Conservation (phyloP, 2,888 invertebrate species). For the Ferdinandea cuprea region DNA sequence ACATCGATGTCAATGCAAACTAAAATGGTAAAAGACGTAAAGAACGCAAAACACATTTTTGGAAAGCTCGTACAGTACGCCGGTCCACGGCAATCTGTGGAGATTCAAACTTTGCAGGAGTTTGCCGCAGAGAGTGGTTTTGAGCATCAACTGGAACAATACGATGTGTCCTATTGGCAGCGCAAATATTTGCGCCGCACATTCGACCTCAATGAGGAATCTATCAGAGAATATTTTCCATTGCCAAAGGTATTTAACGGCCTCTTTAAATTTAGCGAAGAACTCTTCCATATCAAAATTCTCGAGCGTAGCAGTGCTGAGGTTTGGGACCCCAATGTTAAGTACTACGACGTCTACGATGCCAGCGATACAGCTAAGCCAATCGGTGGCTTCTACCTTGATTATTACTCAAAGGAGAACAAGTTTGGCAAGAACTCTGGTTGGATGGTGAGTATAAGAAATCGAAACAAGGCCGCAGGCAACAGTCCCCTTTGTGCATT, state of each 20-base stretch:
- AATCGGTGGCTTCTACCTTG: slow-evolving; percentile 93
- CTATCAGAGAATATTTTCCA: slow-evolving; percentile 92
- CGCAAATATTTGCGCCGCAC: slow-evolving; percentile 88
- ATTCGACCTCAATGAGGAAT: slow-evolving; percentile 88
- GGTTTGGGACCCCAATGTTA: slow-evolving; percentile 94
- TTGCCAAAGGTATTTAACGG: slow-evolving; percentile 91
- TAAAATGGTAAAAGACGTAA: slow-evolving; percentile 93
- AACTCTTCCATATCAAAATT: slow-evolving; percentile 91
- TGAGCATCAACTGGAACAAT: slow-evolving; percentile 87
- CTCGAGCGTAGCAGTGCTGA: slow-evolving; percentile 86
- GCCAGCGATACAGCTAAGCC: slow-evolving; percentile 82
- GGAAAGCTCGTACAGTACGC: slow-evolving; percentile 87
- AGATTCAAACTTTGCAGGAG: slow-evolving; percentile 88
- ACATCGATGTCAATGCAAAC: slow-evolving; percentile 96
- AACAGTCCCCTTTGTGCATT: slow-evolving; percentile 91
- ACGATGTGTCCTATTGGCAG: slow-evolving; percentile 95
- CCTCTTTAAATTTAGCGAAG: slow-evolving; percentile 89
- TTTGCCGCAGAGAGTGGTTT: slow-evolving; percentile 91
- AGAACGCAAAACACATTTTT: slow-evolving; percentile 89
- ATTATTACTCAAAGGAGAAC: slow-evolving; percentile 89
- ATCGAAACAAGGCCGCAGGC: slow-evolving; percentile 86
- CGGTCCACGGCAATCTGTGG: slow-evolving; percentile 89
- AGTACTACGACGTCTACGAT: slow-evolving; percentile 92
- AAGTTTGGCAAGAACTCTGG: slow-evolving; percentile 88
- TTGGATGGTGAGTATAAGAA: slow-evolving; percentile 91